phyloP scores from a whole-genome alignment of 1,140 invertebrate genomes.

The Platorchestia sp. region DNA sequence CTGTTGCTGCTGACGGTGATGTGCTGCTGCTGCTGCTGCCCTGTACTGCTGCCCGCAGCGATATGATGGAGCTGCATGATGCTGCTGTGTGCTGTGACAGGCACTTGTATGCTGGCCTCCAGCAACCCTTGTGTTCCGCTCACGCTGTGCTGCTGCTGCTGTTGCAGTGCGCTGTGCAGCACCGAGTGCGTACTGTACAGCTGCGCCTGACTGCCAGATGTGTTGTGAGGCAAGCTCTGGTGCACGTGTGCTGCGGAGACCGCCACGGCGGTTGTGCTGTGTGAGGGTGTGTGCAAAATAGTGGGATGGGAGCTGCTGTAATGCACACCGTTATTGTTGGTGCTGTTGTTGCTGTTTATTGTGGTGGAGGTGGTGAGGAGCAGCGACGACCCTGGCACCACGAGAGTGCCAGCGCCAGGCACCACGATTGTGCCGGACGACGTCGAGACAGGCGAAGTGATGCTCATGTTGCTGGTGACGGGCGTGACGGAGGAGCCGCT shows the following conservation, averaged over 20 bases:
- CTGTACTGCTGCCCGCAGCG: neutral
- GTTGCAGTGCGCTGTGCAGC: conserved; percentile 11
- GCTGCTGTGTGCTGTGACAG: neutral
- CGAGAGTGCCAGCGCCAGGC: neutral
- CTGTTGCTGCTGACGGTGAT: conserved; percentile 24
- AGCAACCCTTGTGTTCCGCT: neutral
- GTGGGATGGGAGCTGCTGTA: conserved; percentile 21
- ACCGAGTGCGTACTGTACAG: neutral
- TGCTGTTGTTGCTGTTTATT: neutral
- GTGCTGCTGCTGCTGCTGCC: neutral
- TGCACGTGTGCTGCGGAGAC: neutral
- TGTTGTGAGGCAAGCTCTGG: neutral
- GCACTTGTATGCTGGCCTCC: neutral
- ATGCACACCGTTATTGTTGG: neutral
- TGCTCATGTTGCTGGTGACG: neutral
- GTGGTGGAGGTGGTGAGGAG: neutral
- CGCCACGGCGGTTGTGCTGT: neutral
- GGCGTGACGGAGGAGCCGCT: neutral
- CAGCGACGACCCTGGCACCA: neutral
- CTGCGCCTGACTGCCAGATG: neutral
- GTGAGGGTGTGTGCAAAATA: conserved; percentile 13
- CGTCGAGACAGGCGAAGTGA: neutral
- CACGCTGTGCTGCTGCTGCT: neutral
- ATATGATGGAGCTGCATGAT: conserved; percentile 39
- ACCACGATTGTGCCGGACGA: conserved; percentile 12